Percentiles rank a stretch among this genome's conserved stretches.
Conservation (phyloP, 2,113 vertebrate species). For the Stegastes partitus region DNA sequence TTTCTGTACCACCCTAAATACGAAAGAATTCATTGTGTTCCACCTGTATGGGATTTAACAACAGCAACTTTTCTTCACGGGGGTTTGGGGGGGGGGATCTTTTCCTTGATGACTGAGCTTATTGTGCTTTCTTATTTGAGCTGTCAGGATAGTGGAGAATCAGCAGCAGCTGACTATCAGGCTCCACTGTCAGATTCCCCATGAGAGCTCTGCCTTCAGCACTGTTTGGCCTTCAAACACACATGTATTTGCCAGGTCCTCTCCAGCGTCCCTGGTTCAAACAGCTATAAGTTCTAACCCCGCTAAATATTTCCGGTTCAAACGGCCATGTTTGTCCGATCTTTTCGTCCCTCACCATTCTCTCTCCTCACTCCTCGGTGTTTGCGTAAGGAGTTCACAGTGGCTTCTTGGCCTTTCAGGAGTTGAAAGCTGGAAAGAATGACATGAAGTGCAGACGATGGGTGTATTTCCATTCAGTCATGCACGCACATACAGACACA, state of each 20-base stretch:
- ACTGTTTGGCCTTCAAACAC: slow-evolving; percentile 84
- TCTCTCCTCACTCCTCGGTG: slow-evolving; percentile 27
- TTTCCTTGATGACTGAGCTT: slow-evolving; percentile 73
- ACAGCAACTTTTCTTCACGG: slow-evolving; percentile 29
- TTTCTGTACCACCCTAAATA: slow-evolving; percentile 15
- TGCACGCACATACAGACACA: slow-evolving; percentile 1
- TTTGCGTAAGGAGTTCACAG: slow-evolving; percentile 71
- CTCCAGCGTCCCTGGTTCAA: slow-evolving; percentile 69
- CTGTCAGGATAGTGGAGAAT: slow-evolving; percentile 46
- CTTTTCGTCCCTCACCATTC: slow-evolving; percentile 29
- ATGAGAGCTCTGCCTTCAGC: slow-evolving; percentile 77
- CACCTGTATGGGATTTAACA: neutral
- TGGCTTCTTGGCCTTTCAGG: slow-evolving; percentile 47
- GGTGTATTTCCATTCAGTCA: slow-evolving; percentile 58
- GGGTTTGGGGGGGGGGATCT: slow-evolving; percentile 8
- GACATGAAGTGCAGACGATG: slow-evolving; percentile 36
- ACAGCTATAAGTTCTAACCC: slow-evolving; percentile 56
- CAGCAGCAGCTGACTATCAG: slow-evolving; percentile 68
- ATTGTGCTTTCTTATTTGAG: slow-evolving; percentile 71
- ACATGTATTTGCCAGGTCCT: slow-evolving; percentile 72
- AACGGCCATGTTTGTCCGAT: slow-evolving; percentile 74
- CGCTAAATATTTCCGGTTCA: slow-evolving; percentile 80
- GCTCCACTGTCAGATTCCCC: slow-evolving; percentile 83
- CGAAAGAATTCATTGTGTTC: slow-evolving; percentile 17
- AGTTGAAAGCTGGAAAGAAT: slow-evolving; percentile 65